Evolutionary conservation across 2,797 vertebrate species (phyloP).

Genomic region (Schizopygopsis malacanthus): DNA sequence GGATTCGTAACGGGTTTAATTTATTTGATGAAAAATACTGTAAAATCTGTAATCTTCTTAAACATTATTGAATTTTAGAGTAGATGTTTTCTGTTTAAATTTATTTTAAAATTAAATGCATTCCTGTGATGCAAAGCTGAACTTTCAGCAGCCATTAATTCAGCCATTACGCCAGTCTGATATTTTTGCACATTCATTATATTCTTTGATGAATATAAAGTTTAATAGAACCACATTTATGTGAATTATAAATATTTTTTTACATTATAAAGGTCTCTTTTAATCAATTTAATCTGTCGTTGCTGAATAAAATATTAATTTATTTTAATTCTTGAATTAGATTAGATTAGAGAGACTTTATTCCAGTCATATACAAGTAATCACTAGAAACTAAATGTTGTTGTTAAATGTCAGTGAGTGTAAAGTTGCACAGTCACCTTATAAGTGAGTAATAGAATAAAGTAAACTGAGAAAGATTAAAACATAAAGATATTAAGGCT

Average conservation of each 20-base stretch:
- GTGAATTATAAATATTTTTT: neutral
- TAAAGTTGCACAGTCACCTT: neutral
- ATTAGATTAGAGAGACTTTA: neutral
- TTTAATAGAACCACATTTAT: neutral
- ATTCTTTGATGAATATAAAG: neutral
- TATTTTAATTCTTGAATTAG: neutral
- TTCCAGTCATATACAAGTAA: neutral
- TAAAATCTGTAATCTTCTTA: neutral
- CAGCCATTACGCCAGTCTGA: neutral
- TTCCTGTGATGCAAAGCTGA: neutral
- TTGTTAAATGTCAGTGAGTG: neutral
- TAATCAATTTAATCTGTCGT: neutral
- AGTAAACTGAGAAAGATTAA: neutral
- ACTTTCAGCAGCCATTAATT: neutral
- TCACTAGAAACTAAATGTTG: neutral
- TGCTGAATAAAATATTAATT: neutral
- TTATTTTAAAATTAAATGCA: neutral
- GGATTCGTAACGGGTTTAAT: neutral
- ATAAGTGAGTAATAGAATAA: neutral
- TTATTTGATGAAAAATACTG: neutral
- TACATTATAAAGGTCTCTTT: neutral
- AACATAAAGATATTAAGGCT: neutral
- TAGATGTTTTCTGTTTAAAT: neutral
- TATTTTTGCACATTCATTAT: neutral
- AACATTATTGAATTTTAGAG: neutral